Evolutionary conservation across 92 coral and sea anemone genomes (phyloP), one percentile per base, ranked within the genome.

Genomic region (Meandrina meandrites): DNA sequence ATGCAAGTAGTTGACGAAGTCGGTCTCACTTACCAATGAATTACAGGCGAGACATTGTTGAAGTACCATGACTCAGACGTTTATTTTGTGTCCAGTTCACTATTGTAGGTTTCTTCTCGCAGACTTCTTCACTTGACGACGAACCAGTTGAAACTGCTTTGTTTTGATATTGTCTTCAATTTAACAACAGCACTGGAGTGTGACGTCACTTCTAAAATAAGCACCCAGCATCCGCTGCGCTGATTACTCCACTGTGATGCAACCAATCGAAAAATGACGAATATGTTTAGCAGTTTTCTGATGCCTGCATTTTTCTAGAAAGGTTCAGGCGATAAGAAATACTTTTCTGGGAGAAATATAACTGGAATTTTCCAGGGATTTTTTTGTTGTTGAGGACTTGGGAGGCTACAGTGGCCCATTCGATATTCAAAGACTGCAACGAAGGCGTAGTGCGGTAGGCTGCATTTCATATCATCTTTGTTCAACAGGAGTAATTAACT

Each of bases 21-120:
- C 1, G 35, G 71, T 66, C 31, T 40, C 32, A 85, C 88, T 85
- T 24, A 85, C 88, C 82, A 45, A 62, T 13, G 51, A 45, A 78
- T 85, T 85, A 30, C 88, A 78, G 32, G 88, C 88, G 8, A 85
- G 82, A 67, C 88, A 85, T 76, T 76, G 88, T 64, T 85, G 88
- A 62, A 85, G 88, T 19, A 85, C 81, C 81, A 77, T 85, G 28
- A 8, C 69, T 60, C 36, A 24, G 58, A 36, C 4, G 30, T 50
- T 53, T 73, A 48, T 48, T 79, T 54, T 50, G 19, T 57, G 51
- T 73, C 31, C 57, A 47, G 53, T 81, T 45, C 66, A 27, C 47
- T 50, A 51, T 31, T 50, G 53, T 22, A 69, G 32, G 22, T 81
- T n/a, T 51, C 34, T 64, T 56, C 70, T 5, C 5, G 28, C 18